A percentile compares a stretch with the other conserved stretches of the same genome.
phyloP scores from a whole-genome alignment of 1,140 invertebrate genomes.

The Zophobas morio region DNA sequence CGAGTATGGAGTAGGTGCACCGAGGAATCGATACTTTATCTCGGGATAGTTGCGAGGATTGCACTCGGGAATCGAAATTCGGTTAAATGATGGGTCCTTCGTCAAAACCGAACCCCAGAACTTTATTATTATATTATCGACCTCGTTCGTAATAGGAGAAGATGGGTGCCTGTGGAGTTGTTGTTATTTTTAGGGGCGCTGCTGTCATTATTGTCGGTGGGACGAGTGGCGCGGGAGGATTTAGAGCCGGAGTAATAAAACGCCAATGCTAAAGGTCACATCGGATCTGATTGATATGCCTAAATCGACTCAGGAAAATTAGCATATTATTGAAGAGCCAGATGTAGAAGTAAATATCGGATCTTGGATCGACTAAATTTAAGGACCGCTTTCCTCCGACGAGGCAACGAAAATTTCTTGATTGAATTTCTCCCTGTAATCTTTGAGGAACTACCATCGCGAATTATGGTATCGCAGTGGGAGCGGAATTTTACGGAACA shows the following conservation, averaged over 20 bases:
- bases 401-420: slow-evolving; percentile 36
- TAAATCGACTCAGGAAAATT: slow-evolving; percentile 43
- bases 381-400: not conserved
- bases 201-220: not conserved
- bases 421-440: slow-evolving; percentile 31
- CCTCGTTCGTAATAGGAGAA: too few species aligned
- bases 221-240: not conserved
- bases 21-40: not conserved
- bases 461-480: not conserved
- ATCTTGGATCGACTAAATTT: slow-evolving; percentile 6
- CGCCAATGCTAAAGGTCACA: not conserved
- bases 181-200: not conserved
- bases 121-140: too few species aligned
- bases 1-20: not conserved
- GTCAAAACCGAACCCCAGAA: too few species aligned
- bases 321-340: slow-evolving; percentile 50
- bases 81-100: too few species aligned
- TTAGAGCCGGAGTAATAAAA: not conserved
- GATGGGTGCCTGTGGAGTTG: too few species aligned
- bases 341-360: slow-evolving; percentile 47
- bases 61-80: too few species aligned
- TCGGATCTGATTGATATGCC: slow-evolving; percentile 42
- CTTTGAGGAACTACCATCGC: not conserved
- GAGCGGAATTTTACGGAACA: slow-evolving; percentile 1
- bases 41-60: not conserved